phyloP scores from a whole-genome alignment of 1,140 invertebrate species.

The Monomorium pharaonis region DNA sequence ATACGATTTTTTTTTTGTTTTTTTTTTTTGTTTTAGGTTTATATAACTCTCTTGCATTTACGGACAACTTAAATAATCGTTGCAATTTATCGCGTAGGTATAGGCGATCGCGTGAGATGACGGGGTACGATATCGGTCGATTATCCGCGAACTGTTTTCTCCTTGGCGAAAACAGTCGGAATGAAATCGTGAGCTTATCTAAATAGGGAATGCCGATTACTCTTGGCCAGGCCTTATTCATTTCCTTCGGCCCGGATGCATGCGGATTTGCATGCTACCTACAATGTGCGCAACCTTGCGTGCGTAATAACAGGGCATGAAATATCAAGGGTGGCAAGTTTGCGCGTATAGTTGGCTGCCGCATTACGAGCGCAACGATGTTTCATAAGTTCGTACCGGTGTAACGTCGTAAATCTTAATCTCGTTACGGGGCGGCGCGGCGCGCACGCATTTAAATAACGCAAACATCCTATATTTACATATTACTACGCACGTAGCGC shows the following conservation, averaged over 20 bases:
- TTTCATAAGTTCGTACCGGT: conserved; percentile 57
- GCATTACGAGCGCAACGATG: conserved; percentile 53
- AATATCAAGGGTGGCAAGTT: conserved; percentile 50
- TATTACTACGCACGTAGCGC: neutral
- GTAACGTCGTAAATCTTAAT: conserved; percentile 59
- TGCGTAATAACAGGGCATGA: conserved; percentile 51
- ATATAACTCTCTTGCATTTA: neutral
- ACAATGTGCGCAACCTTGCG: conserved; percentile 49
- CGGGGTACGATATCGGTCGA: conserved; percentile 44
- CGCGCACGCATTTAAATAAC: conserved; percentile 42
- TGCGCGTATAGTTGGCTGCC: conserved; percentile 53
- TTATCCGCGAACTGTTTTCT: conserved; percentile 38
- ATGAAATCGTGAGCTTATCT: conserved; percentile 39
- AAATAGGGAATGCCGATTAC: conserved; percentile 54
- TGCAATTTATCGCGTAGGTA: conserved; percentile 32
- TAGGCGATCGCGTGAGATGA: conserved; percentile 48
- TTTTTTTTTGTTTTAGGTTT: no score
- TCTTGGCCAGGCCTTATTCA: conserved; percentile 35
- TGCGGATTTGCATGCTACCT: conserved; percentile 52
- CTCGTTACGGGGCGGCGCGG: conserved; percentile 26
- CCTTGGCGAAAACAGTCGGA: conserved; percentile 45
- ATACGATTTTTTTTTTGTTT: no score
- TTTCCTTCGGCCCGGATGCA: conserved; percentile 51
- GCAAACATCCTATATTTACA: conserved; percentile 39
- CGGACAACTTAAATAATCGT: conserved; percentile 12